Evolutionary conservation across 2,113 vertebrate genomes (phyloP), one percentile per base, ranked within the genome.

Genomic region (Colossoma macropomum): DNA sequence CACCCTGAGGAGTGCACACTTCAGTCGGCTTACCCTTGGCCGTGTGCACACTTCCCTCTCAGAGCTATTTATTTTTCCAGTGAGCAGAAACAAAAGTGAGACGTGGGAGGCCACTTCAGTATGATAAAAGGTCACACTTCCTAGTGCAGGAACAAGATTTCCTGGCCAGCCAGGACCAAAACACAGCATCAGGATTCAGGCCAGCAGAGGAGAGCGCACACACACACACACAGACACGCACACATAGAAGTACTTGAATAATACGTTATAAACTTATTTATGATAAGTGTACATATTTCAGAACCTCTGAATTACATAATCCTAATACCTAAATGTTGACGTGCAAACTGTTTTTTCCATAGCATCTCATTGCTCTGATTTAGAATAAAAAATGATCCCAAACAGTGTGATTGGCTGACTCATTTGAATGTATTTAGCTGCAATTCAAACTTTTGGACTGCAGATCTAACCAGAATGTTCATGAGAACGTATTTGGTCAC

Each of bases 81-180:
- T 81, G 86, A 86, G 89, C 90, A 91, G 89, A 92, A 92, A 95
- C 93, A 94, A 94, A 94, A 91, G 93, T 91, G 89, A 65, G 85
- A 87, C 79, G 74, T 84, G 89, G 91, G 89, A 95, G 92, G 89
- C 88, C 93, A 90, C 92, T 92, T 90, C 85, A 90, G 89, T 89
- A 0, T 68, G 87, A 91, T 92, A 92, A 95, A 95, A 48, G 94
- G 92, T 94, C 83, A 6, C 87, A 84, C 83, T 96, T 95, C 94
- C 94, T 92, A 91, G 84, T 84, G 86, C 91, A 94, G 93, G 93
- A 95, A 95, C 93, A 91, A 84, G 90, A 87, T 85, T 88, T 90
- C 92, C 94, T 93, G 91, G 70, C 88, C 84, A 12, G 83, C 80
- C 10, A 63, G 3, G 82, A 77, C 83, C 68, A 65, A 83, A 74